Evolutionary conservation across 2,113 vertebrate species (phyloP), one percentile per base, ranked within the genome.

Genomic region (Cyprinodon variegatus): DNA sequence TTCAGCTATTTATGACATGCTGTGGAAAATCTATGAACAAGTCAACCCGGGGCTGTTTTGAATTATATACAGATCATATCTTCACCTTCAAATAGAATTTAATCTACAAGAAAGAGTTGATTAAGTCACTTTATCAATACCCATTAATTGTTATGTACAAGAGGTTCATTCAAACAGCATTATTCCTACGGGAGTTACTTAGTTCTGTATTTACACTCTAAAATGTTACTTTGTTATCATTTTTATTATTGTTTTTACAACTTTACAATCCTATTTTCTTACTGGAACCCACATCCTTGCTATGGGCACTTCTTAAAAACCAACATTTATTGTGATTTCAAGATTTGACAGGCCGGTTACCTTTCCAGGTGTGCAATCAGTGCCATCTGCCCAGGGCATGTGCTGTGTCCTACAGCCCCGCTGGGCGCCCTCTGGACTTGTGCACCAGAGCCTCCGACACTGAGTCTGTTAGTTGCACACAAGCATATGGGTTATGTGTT

Each of bases 341-440:
- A 64, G 68, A 68, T 29, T 65, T 1, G 22, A 50, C 11, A 17
- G 46, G 11, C 39, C 20, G 9, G 82, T 87, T 91, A 96, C 98
- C 96, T 96, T 99, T 92, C 97, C 97, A 10, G 94, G 92, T 62
- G 95, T 95, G 80, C 98, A 99, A 74, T 99, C 98, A 0, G 98
- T 99, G 41, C 98, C 98, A 0, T 99, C 98, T 2, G 98, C 98
- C 98, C 97, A 99, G 3, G 98, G 98, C 2, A 98, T 99, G 92
- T 99, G 98, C 4, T 99, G 98, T 4, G 98, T 99, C 70, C 96
- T 95, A 90, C 98, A 99, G 86, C 97, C 97, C 72, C 96, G 95
- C 92, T 97, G 96, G 0, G 94, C 94, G 0, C 97, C 97, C 15
- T 98, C 97, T 0, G 95, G 94, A 46, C 97, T 97, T 72, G 96